Conservation (phyloP, 1,140 invertebrate species). For the Samia ricini region DNA sequence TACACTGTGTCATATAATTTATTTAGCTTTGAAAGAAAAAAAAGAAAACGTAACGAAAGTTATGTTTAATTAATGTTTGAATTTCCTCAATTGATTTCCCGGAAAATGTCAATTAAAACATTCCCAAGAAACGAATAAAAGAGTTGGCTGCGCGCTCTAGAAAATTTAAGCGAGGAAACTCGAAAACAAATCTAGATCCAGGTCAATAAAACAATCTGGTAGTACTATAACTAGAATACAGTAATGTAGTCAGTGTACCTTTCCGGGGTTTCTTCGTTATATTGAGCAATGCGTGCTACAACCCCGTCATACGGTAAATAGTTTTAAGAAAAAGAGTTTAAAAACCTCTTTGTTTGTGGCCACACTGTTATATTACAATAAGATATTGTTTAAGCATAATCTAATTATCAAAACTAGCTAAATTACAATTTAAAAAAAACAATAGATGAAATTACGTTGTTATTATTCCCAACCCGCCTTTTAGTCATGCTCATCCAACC, state of each 20-base stretch:
- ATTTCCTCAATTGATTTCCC: neutral
- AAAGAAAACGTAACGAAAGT: neutral
- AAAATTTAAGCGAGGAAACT: neutral
- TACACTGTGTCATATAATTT: neutral
- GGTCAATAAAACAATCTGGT: neutral
- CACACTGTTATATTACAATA: no score
- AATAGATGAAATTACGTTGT: neutral
- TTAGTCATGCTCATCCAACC: neutral
- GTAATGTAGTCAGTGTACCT: neutral
- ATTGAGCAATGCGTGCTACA: no score
- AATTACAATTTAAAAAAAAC: no score
- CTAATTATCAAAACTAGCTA: no score
- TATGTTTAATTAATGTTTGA: neutral
- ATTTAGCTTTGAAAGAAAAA: neutral
- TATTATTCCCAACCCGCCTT: neutral
- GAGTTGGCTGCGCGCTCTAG: neutral
- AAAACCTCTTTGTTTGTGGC: no score
- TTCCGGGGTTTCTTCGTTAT: no score
- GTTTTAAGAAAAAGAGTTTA: no score
- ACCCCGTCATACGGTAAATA: no score
- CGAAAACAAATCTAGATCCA: neutral
- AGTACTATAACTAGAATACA: neutral
- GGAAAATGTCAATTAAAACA: neutral
- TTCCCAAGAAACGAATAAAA: neutral
- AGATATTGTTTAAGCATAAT: no score